A percentile compares a stretch with the other conserved stretches of the same genome.
Evolutionary conservation across 1,140 invertebrate genomes (phyloP).

Genomic region (Leptestheria dahalacensis): DNA sequence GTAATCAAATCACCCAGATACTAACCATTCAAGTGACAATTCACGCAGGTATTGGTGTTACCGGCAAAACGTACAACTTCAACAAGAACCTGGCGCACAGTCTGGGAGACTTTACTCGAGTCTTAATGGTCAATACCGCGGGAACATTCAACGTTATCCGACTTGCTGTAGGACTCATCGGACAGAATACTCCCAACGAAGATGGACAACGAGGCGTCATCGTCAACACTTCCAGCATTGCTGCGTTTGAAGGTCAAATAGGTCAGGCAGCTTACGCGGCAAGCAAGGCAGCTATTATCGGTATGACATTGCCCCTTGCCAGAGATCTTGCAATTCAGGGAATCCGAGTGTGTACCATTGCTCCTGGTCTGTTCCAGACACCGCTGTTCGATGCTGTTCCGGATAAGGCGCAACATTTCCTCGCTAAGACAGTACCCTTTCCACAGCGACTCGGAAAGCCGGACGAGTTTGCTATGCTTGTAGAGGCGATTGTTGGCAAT

Average conservation of each 20-base stretch:
- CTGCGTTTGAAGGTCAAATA: constrained; percentile 90
- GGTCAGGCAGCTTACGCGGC: constrained; percentile 88
- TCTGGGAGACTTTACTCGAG: constrained; percentile 39
- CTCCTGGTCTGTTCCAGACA: constrained; percentile 74
- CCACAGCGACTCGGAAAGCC: constrained; percentile 74
- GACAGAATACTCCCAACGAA: constrained; percentile 60
- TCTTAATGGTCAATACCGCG: constrained; percentile 56
- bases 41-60: constrained; percentile 57
- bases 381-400: constrained; percentile 64
- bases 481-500: constrained; percentile 76
- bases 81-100: constrained; percentile 62
- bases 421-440: constrained; percentile 68
- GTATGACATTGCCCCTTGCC: constrained; percentile 87
- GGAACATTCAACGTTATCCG: constrained; percentile 93
- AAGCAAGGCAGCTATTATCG: constrained; percentile 73
- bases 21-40: too few relatives aligned
- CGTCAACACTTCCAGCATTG: constrained; percentile 88
- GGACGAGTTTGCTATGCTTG: constrained; percentile 76
- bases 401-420: constrained; percentile 58
- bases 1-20: too few relatives aligned
- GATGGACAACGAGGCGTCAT: constrained; percentile 81
- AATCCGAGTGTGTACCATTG: constrained; percentile 2
- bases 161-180: constrained; percentile 60
- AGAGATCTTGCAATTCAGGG: constrained; percentile 58
- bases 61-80: constrained; percentile 77